A percentile compares a stretch with the other conserved stretches of the same genome.
phyloP scores from a whole-genome alignment of 2,113 vertebrate species.

The Microcebus murinus region DNA sequence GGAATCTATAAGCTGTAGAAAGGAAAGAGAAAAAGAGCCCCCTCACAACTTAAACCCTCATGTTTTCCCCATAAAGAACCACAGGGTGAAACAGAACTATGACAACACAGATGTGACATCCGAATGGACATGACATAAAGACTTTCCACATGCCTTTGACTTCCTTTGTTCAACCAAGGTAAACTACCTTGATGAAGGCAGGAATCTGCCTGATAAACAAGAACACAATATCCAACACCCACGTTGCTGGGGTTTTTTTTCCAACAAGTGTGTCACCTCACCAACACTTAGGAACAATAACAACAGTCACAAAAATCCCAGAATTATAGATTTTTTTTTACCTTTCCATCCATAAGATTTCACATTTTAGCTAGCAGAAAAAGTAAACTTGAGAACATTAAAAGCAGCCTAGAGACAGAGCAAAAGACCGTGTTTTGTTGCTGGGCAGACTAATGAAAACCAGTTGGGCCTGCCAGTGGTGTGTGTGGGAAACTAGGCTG shows the following conservation, averaged over 20 bases:
- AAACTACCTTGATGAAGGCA: neutral
- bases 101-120: neutral
- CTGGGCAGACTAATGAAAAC: neutral
- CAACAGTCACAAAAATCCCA: neutral
- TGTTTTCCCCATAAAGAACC: neutral
- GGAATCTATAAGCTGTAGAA: neutral
- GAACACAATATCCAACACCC: neutral
- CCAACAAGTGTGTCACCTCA: neutral
- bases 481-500: neutral
- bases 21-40: neutral
- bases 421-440: neutral
- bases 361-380: neutral
- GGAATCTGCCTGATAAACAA: neutral
- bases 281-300: neutral
- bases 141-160: neutral
- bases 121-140: neutral
- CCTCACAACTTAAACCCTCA: neutral
- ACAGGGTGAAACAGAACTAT: neutral
- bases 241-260: neutral
- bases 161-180: neutral
- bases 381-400: neutral
- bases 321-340: neutral
- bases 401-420: slow-evolving; percentile 13
- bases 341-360: neutral
- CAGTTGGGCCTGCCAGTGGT: neutral